These are phyloP conservation scores for Machaerirhynchus nigripectus DNA, from an alignment of 2,113 vertebrate species.

Conservation along the genomic window DNA sequence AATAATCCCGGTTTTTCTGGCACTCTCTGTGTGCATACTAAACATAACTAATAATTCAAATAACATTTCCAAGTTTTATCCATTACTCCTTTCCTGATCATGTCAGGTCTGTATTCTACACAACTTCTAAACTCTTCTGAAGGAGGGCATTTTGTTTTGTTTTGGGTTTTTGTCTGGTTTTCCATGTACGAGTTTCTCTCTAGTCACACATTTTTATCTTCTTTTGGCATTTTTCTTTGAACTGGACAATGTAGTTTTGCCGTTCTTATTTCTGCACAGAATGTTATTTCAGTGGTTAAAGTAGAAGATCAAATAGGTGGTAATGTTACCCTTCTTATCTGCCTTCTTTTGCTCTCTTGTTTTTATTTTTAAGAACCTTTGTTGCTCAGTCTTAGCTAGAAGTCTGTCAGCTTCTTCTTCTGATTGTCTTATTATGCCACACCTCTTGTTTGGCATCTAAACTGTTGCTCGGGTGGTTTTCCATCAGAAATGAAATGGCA, in stretches of 20 bases:
- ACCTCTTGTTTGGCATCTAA: not conserved
- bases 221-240: not conserved
- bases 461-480: not conserved
- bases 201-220: not conserved
- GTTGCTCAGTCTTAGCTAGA: not conserved
- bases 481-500: not conserved
- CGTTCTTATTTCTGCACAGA: not conserved
- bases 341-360: not conserved
- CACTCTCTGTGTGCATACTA: accelerated
- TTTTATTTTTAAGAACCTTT: not conserved
- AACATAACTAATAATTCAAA: not conserved
- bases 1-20: not conserved
- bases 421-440: not conserved
- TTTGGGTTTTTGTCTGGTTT: not conserved
- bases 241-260: not conserved
- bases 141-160: accelerated
- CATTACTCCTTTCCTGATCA: not conserved
- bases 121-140: not conserved
- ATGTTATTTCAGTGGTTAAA: not conserved
- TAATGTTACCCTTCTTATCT: not conserved
- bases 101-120: not conserved
- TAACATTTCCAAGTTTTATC: not conserved
- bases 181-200: not conserved
- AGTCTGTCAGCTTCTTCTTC: not conserved
- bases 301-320: not conserved